Percentiles rank a stretch among this genome's conserved stretches.
Evolutionary conservation across 2,113 vertebrate genomes (phyloP).

Genomic region (Pelusios castaneus): DNA sequence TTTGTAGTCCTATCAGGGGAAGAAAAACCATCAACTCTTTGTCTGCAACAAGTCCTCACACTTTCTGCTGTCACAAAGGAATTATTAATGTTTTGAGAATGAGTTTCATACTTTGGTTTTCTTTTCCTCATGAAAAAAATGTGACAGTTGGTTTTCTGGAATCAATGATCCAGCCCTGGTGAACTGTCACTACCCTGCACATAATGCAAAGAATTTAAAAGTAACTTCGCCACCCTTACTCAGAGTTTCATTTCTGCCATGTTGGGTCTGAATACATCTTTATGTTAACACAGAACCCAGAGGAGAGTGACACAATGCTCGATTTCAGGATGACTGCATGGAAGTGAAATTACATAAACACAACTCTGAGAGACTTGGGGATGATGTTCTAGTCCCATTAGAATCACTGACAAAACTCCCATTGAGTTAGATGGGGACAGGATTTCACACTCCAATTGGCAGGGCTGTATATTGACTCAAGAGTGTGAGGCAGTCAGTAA

Average conservation of each 20-base stretch:
- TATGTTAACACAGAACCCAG: not conserved
- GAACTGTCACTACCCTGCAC: accelerated
- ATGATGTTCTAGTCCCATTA: not conserved
- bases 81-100: not conserved
- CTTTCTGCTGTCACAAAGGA: not conserved
- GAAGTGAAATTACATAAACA: accelerated
- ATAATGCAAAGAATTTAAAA: not conserved
- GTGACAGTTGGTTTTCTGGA: not conserved
- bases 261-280: not conserved
- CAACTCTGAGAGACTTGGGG: not conserved
- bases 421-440: not conserved
- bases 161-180: not conserved
- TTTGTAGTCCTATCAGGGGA: not conserved
- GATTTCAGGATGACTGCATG: not conserved
- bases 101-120: not conserved
- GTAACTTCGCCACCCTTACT: constrained; percentile 1
- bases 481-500: not conserved
- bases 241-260: not conserved
- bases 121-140: not conserved
- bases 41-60: not conserved
- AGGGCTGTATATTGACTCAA: not conserved
- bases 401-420: not conserved
- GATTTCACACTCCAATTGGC: not conserved
- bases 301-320: not conserved
- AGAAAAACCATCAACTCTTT: not conserved